Conservation (phyloP, 2,797 vertebrate genomes). For the Sebastes reedi region DNA sequence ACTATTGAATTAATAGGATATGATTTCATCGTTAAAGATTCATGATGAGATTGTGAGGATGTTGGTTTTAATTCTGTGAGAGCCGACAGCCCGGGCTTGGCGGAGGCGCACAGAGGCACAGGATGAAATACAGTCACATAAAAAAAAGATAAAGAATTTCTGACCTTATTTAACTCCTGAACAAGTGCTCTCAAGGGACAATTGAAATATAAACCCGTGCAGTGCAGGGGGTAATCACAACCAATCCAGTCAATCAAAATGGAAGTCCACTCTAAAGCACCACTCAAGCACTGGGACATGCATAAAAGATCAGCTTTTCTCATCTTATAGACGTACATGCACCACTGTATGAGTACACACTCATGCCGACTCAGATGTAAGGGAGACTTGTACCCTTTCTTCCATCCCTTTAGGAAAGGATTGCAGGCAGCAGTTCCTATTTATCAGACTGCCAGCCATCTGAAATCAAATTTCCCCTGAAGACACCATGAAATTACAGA, state of each 20-base stretch:
- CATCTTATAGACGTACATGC: slow-evolving; percentile 15
- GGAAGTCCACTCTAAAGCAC: slow-evolving; percentile 9
- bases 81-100: slow-evolving; percentile 14
- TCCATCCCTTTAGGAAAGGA: slow-evolving; percentile 77
- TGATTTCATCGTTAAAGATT: slow-evolving; percentile 79
- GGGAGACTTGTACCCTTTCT: slow-evolving; percentile 72
- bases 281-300: slow-evolving; percentile 16
- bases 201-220: slow-evolving; percentile 31
- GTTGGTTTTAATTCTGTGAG: slow-evolving; percentile 71
- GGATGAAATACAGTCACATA: slow-evolving; percentile 44
- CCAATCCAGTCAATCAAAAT: slow-evolving; percentile 46
- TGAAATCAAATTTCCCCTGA: slow-evolving; percentile 88
- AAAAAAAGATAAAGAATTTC: slow-evolving; percentile 21
- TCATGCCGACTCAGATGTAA: slow-evolving; percentile 51
- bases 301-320: slow-evolving; percentile 35
- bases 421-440: slow-evolving; percentile 83
- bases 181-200: slow-evolving; percentile 46
- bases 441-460: slow-evolving; percentile 86
- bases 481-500: slow-evolving; percentile 88
- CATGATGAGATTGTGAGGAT: slow-evolving; percentile 67
- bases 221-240: slow-evolving; percentile 45
- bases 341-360: neutral
- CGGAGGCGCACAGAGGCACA: slow-evolving; percentile 7
- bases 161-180: slow-evolving; percentile 61
- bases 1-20: slow-evolving; percentile 77